Percentiles rank a stretch among this genome's conserved stretches.
These are phyloP conservation scores for Dendropsophus ebraccatus DNA, from an alignment of 2,113 vertebrate species.

Conservation along the genomic window DNA sequence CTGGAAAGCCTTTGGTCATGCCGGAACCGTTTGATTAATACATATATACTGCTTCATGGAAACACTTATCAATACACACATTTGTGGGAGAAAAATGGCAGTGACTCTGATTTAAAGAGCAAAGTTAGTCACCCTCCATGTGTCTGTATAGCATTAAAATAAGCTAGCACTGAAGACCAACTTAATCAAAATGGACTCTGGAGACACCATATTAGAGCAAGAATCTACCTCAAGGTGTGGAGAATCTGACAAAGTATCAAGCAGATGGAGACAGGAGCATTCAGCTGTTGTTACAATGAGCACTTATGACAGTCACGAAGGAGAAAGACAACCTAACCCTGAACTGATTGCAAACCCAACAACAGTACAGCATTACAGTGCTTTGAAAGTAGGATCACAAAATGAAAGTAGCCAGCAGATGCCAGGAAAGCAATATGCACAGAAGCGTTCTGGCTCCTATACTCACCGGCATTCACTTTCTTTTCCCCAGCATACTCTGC, in stretches of 20 bases:
- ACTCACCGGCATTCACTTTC: constrained; percentile 87
- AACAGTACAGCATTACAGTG: constrained; percentile 83
- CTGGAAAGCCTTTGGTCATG: constrained; percentile 62
- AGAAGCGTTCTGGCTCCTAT: constrained; percentile 81
- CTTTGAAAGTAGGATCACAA: constrained; percentile 82
- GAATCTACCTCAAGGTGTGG: constrained; percentile 87
- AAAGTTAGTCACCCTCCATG: constrained; percentile 79
- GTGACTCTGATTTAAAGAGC: constrained; percentile 74
- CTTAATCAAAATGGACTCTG: constrained; percentile 89
- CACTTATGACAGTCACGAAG: constrained; percentile 84
- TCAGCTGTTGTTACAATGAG: constrained; percentile 83
- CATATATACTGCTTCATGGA: constrained; percentile 71
- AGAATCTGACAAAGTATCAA: constrained; percentile 85
- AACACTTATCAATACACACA: constrained; percentile 65
- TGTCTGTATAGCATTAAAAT: constrained; percentile 76
- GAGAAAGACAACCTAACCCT: constrained; percentile 81
- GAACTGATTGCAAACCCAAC: constrained; percentile 76
- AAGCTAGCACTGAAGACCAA: constrained; percentile 78
- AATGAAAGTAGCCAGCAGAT: constrained; percentile 76
- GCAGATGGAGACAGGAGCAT: constrained; percentile 91
- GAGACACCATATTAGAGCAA: constrained; percentile 84
- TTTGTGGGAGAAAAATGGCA: constrained; percentile 74
- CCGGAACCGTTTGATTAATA: constrained; percentile 66
- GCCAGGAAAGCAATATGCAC: constrained; percentile 84
- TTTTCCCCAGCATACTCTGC: constrained; percentile 90